Conservation (phyloP, 2,113 vertebrate genomes). For the Damaliscus lunatus region DNA sequence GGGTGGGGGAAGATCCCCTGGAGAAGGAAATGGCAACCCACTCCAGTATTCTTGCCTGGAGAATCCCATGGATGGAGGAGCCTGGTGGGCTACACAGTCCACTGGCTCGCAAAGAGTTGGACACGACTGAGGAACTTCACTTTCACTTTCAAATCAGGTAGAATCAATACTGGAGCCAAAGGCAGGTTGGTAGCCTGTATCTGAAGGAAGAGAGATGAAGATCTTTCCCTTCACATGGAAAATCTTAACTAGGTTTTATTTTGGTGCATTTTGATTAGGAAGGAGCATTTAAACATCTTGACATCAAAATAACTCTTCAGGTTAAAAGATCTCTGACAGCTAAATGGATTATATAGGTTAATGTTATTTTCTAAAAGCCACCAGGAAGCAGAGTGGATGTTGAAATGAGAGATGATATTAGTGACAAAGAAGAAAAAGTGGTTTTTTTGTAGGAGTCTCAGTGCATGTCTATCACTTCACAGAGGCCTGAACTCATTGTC, state of each 20-base stretch:
- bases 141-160: background rate
- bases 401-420: background rate
- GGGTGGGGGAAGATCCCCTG: too few species aligned
- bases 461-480: background rate
- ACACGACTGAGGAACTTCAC: too few species aligned
- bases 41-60: too few species aligned
- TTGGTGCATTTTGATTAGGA: constrained; percentile 1
- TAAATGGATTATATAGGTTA: background rate
- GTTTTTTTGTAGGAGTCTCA: background rate
- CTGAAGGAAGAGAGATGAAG: background rate
- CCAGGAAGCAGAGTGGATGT: background rate
- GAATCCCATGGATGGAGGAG: too few species aligned
- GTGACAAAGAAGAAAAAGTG: background rate
- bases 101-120: accelerated
- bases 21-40: too few species aligned
- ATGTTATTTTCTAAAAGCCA: background rate
- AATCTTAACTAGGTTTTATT: background rate
- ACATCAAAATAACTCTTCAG: background rate
- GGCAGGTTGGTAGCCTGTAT: background rate
- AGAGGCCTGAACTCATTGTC: background rate
- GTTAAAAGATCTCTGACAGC: background rate
- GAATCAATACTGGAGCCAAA: background rate
- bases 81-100: too few species aligned
- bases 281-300: background rate
- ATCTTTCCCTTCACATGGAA: background rate